Percentiles rank a stretch among this genome's conserved stretches.
These are phyloP conservation scores for Drosophila bifasciata DNA, from an alignment of 1,140 invertebrate genomes.

Conservation along the genomic window DNA sequence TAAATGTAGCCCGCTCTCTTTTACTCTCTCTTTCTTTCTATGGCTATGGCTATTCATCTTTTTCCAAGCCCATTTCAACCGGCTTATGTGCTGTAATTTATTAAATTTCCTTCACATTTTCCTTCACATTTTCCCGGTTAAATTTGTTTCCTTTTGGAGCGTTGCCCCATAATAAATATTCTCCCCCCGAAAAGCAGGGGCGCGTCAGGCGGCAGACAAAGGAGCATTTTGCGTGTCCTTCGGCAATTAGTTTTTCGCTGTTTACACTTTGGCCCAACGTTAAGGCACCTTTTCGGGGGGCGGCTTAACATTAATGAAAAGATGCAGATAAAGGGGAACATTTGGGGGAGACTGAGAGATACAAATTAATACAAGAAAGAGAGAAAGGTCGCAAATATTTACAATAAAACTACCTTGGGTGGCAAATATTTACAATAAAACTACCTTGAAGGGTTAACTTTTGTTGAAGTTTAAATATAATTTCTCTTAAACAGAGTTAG, in stretches of 20 bases:
- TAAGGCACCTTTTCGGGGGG: conserved; percentile 33
- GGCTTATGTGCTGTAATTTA: conserved; percentile 51
- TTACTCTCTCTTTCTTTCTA: background rate
- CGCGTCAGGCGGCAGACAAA: conserved; percentile 6
- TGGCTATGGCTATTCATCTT: background rate
- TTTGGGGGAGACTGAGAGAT: conserved; percentile 35
- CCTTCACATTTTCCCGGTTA: conserved; percentile 46
- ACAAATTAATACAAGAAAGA: conserved; percentile 22
- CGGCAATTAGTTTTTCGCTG: conserved; percentile 61
- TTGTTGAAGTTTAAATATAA: background rate
- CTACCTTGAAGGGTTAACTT: too few relatives aligned
- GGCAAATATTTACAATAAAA: conserved; percentile 15
- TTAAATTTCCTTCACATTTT: conserved; percentile 42
- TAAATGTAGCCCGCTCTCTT: background rate
- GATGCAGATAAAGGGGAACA: conserved; percentile 42
- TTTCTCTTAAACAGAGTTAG: background rate
- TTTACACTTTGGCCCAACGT: conserved; percentile 52
- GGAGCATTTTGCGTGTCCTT: conserved; percentile 49
- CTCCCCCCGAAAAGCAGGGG: background rate
- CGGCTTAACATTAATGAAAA: conserved; percentile 25
- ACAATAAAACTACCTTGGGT: background rate
- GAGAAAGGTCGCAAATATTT: conserved; percentile 21
- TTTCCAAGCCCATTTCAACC: conserved; percentile 4
- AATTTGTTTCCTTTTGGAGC: conserved; percentile 16
- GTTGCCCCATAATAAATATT: conserved; percentile 13